These are phyloP conservation scores for Drosophila yakuba DNA, from an alignment of 1,140 invertebrate species.

Conservation along the genomic window DNA sequence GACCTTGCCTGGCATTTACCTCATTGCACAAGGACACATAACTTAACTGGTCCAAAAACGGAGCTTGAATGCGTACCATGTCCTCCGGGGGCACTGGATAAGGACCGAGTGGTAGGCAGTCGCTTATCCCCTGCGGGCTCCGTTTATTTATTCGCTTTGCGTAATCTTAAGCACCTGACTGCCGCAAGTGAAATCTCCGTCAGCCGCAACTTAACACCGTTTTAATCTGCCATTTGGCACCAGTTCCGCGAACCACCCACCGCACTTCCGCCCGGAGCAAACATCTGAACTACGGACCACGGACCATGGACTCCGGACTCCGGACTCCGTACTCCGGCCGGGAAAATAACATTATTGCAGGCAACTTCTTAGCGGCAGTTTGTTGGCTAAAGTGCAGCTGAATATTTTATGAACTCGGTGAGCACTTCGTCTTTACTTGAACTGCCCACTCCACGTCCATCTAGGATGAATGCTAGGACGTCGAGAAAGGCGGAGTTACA, in stretches of 20 bases:
- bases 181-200: slow-evolving; percentile 51
- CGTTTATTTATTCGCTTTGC: slow-evolving; percentile 62
- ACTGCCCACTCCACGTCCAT: slow-evolving; percentile 26
- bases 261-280: slow-evolving; percentile 50
- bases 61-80: slow-evolving; percentile 10
- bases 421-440: slow-evolving; percentile 71
- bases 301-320: neutral
- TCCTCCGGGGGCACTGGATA: slow-evolving; percentile 27
- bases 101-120: slow-evolving; percentile 16
- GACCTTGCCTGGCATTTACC: slow-evolving; percentile 36
- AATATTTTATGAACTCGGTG: slow-evolving; percentile 80
- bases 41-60: slow-evolving; percentile 21
- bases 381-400: slow-evolving; percentile 74
- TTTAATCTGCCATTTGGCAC: slow-evolving; percentile 82
- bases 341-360: slow-evolving; percentile 76
- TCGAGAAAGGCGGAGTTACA: slow-evolving; percentile 12
- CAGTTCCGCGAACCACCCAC: slow-evolving; percentile 56
- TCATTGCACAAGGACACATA: slow-evolving; percentile 55
- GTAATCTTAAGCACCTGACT: slow-evolving; percentile 58
- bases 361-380: slow-evolving; percentile 79
- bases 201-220: slow-evolving; percentile 73
- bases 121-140: slow-evolving; percentile 45
- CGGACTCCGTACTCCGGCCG: slow-evolving; percentile 32
- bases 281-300: slow-evolving; percentile 12
- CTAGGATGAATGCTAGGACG: slow-evolving; percentile 27